phyloP scores from a whole-genome alignment of 2,113 vertebrate genomes.

The Xiphophorus hellerii region DNA sequence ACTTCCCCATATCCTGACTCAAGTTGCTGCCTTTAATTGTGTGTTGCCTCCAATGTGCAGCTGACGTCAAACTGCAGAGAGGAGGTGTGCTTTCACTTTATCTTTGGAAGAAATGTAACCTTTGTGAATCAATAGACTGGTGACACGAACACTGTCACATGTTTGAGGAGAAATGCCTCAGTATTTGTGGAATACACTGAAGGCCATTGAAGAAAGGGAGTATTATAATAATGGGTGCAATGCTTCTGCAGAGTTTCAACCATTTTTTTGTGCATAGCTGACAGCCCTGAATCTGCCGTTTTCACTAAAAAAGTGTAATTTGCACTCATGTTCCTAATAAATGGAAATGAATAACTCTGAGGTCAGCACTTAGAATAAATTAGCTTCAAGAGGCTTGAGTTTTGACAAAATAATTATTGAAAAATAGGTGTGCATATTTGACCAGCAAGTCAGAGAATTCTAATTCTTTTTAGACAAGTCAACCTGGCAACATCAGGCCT shows the following conservation, averaged over 20 bases:
- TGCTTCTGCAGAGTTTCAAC: constrained; percentile 6
- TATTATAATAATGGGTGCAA: constrained; percentile 24
- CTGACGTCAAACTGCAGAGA: not conserved
- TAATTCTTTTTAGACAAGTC: not conserved
- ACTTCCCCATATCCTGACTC: not conserved
- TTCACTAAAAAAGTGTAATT: not conserved
- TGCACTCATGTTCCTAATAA: not conserved
- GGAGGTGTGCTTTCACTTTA: not conserved
- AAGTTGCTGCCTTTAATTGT: constrained; percentile 4
- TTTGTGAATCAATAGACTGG: not conserved
- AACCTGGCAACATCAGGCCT: no score
- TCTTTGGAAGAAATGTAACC: not conserved
- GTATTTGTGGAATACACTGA: constrained; percentile 10
- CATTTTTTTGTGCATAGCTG: not conserved
- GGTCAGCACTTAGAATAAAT: constrained; percentile 6
- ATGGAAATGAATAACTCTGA: not conserved
- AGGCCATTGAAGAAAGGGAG: constrained; percentile 23
- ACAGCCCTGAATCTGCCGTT: not conserved
- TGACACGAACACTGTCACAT: not conserved
- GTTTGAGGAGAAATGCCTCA: constrained; percentile 14
- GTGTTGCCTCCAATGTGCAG: no score
- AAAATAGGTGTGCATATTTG: not conserved
- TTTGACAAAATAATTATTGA: not conserved
- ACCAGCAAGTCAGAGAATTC: not conserved
- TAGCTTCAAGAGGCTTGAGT: not conserved